These are phyloP conservation scores for Xestia c-nigrum DNA, from an alignment of 2,888 invertebrate species.

Conservation along the genomic window DNA sequence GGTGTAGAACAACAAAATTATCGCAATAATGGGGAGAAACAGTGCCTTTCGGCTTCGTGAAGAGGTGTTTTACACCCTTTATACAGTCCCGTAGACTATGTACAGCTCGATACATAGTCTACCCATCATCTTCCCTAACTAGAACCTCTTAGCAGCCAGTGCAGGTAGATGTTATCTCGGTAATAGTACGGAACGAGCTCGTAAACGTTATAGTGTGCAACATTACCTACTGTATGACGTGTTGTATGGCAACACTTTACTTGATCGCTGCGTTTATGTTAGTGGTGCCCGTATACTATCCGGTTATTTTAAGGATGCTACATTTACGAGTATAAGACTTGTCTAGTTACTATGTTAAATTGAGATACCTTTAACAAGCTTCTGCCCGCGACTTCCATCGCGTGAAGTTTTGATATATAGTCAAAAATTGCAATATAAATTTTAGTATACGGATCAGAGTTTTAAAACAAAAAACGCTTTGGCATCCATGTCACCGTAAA, in stretches of 20 bases:
- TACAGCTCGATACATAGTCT: background rate
- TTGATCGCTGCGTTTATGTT: slow-evolving; percentile 42
- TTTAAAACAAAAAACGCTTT: too few species aligned
- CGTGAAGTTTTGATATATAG: too few species aligned
- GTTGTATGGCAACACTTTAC: slow-evolving; percentile 42
- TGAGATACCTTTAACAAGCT: background rate
- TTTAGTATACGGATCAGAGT: too few species aligned
- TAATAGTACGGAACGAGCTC: slow-evolving; percentile 26
- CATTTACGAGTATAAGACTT: background rate
- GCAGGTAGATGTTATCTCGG: slow-evolving; percentile 16
- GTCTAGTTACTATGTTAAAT: background rate
- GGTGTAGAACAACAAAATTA: too few species aligned
- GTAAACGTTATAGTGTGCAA: slow-evolving; percentile 41
- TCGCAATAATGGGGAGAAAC: too few species aligned
- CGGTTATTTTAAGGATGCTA: background rate
- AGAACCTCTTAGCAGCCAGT: slow-evolving; percentile 2
- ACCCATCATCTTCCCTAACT: background rate
- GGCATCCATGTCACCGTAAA: too few species aligned
- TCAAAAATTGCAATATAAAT: too few species aligned
- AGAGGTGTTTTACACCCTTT: too few species aligned
- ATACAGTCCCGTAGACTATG: background rate
- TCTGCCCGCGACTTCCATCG: too few species aligned
- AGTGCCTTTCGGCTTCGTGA: too few species aligned
- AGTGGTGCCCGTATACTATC: slow-evolving; percentile 9
- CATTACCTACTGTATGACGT: slow-evolving; percentile 21